Percentiles rank a stretch among this genome's conserved stretches.
phyloP scores from a whole-genome alignment of 2,797 vertebrate species.

The Enoplosus armatus region DNA sequence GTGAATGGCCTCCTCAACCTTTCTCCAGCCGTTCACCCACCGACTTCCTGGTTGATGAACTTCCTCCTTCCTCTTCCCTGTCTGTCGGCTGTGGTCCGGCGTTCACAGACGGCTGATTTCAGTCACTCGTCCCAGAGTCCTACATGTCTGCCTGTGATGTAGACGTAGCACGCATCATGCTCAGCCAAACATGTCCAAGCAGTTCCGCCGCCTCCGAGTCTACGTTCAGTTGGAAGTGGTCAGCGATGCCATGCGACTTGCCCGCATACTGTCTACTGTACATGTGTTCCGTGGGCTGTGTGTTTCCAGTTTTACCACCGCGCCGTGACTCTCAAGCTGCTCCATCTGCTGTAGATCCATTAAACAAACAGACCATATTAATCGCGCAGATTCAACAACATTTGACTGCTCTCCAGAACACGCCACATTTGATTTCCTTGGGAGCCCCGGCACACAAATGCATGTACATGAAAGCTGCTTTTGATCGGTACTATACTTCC shows the following conservation, averaged over 20 bases:
- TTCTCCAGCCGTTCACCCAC: background rate
- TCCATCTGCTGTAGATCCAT: slow-evolving; percentile 58
- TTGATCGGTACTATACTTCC: slow-evolving; percentile 54
- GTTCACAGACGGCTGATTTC: background rate
- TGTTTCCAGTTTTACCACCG: slow-evolving; percentile 43
- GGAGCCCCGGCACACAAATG: slow-evolving; percentile 19
- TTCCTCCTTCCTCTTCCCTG: background rate
- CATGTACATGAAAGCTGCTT: slow-evolving; percentile 47
- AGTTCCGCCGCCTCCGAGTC: background rate
- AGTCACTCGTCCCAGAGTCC: background rate
- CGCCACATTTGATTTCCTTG: slow-evolving; percentile 53
- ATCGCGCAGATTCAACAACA: slow-evolving; percentile 42
- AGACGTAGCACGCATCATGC: no score
- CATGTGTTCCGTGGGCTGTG: slow-evolving; percentile 51
- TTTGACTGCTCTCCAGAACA: slow-evolving; percentile 45
- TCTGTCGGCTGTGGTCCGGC: background rate
- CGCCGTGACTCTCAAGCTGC: slow-evolving; percentile 42
- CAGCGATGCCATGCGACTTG: slow-evolving; percentile 13
- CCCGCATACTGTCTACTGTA: slow-evolving; percentile 12
- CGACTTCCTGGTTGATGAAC: slow-evolving; percentile 6
- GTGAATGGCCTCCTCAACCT: background rate
- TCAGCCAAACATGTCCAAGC: slow-evolving; percentile 21
- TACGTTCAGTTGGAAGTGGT: background rate
- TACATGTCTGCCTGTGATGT: background rate
- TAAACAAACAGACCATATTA: slow-evolving; percentile 62